A percentile compares a stretch with the other conserved stretches of the same genome.
phyloP scores from a whole-genome alignment of 2,113 vertebrate genomes.

The Hylia prasina region DNA sequence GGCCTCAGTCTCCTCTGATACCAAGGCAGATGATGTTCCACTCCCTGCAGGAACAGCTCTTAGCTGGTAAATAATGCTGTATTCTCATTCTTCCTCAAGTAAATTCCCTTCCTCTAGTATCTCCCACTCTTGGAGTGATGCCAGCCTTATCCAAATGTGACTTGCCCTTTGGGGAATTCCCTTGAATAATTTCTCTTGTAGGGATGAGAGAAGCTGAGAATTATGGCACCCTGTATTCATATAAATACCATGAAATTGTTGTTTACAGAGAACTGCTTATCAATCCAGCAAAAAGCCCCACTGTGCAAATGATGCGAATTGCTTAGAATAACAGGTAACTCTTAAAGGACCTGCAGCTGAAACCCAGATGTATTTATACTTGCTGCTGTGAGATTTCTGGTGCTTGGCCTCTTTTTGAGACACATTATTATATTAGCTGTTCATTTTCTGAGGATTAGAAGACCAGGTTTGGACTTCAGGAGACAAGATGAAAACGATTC shows the following conservation, averaged over 20 bases:
- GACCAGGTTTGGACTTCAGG: background rate
- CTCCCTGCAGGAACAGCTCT: background rate
- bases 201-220: background rate
- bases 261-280: background rate
- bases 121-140: background rate
- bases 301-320: background rate
- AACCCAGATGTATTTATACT: background rate
- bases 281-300: background rate
- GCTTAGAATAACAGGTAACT: conserved; percentile 2
- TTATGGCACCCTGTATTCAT: background rate
- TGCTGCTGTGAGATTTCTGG: background rate
- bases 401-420: background rate
- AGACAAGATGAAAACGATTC: background rate
- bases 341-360: background rate
- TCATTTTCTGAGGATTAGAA: background rate
- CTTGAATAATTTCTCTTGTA: background rate
- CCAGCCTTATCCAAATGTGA: conserved; percentile 5
- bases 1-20: background rate
- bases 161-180: background rate
- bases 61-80: background rate
- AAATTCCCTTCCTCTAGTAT: background rate
- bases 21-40: background rate
- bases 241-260: background rate
- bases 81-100: background rate
- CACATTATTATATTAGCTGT: background rate